Evolutionary conservation across 2,113 vertebrate species (phyloP).

Genomic region (Haemorhous mexicanus): DNA sequence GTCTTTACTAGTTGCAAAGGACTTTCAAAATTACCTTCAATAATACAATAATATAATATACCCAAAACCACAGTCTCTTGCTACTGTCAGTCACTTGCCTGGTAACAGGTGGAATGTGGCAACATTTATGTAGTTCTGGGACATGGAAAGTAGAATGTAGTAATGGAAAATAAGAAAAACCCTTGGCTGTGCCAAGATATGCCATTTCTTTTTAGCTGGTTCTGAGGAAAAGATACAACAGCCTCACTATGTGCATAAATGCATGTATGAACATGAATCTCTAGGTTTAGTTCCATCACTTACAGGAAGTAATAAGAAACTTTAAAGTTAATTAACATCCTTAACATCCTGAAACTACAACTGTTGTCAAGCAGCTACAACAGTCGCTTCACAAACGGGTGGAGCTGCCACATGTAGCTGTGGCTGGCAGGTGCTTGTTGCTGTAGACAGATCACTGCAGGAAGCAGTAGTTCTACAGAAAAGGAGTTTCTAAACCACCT

Average conservation of each 20-base stretch:
- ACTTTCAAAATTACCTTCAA: background rate
- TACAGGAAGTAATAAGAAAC: background rate
- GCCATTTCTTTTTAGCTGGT: background rate
- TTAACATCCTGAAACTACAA: background rate
- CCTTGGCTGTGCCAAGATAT: background rate
- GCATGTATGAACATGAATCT: background rate
- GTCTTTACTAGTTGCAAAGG: background rate
- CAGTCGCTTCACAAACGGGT: background rate
- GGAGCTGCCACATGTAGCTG: background rate
- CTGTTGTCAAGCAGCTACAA: background rate
- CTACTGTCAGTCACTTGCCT: background rate
- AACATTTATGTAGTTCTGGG: background rate
- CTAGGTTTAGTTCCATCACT: background rate
- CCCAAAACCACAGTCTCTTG: background rate
- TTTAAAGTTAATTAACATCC: background rate
- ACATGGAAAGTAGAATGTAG: background rate
- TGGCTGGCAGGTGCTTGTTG: background rate
- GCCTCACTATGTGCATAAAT: background rate
- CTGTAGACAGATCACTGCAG: background rate
- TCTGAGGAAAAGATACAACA: background rate
- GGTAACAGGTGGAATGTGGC: background rate
- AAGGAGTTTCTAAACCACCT: background rate
- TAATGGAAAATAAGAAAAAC: background rate
- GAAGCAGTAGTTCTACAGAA: slow-evolving; percentile 10
- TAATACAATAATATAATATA: background rate